phyloP scores from a whole-genome alignment of 2,113 vertebrate species.

The Pangasianodon hypophthalmus region DNA sequence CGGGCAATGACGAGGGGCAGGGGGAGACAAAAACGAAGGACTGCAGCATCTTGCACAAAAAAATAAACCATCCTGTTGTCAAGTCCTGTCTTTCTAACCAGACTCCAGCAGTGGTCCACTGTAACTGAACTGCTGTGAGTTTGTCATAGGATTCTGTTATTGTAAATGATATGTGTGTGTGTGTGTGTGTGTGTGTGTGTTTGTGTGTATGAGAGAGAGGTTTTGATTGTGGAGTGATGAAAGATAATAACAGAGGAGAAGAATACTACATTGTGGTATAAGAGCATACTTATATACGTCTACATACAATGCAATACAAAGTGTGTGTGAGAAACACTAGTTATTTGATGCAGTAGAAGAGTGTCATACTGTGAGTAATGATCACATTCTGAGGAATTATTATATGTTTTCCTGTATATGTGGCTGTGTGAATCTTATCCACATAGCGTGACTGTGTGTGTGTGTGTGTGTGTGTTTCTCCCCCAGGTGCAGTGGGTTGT shows the following conservation, averaged over 20 bases:
- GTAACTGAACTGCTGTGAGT: not conserved
- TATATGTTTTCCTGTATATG: conserved; percentile 28
- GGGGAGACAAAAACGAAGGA: conserved; percentile 1
- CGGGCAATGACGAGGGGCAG: not conserved
- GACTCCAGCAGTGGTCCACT: not conserved
- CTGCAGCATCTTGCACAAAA: conserved; percentile 24
- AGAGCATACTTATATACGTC: not conserved
- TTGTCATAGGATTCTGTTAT: not conserved
- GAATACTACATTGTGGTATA: not conserved
- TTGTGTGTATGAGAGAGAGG: not conserved
- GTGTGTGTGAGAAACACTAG: not conserved
- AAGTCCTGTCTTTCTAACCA: not conserved
- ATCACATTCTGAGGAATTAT: conserved; percentile 16
- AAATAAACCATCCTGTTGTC: conserved; percentile 25
- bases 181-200: not conserved
- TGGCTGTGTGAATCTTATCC: not conserved
- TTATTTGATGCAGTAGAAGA: not conserved
- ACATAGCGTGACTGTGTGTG: not conserved
- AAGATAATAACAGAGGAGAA: not conserved
- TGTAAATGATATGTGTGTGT: not conserved
- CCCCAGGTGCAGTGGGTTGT: conserved; percentile 63
- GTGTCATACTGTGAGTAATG: conserved; percentile 36
- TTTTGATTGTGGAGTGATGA: not conserved
- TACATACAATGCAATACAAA: not conserved
- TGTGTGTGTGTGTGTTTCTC: conserved; percentile 45